phyloP scores from a whole-genome alignment of 2,113 vertebrate genomes.

The Lutjanus erythropterus region DNA sequence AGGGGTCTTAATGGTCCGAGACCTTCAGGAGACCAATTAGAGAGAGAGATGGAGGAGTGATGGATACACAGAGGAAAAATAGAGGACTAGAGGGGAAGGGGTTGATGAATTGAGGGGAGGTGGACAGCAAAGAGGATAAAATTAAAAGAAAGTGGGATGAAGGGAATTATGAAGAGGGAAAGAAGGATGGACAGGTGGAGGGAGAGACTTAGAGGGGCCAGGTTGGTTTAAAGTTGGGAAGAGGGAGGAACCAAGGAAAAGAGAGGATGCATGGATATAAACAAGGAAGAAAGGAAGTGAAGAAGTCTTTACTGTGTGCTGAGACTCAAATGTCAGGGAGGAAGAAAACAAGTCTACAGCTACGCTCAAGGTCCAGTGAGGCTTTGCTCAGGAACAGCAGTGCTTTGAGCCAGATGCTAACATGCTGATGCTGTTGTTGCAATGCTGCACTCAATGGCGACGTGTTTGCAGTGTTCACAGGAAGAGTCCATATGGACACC shows the following conservation, averaged over 20 bases:
- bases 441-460: too few relatives aligned
- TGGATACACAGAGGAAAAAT: neutral
- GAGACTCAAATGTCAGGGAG: neutral
- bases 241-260: neutral
- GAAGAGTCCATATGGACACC: too few relatives aligned
- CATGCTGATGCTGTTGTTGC: too few relatives aligned
- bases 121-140: neutral
- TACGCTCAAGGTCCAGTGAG: neutral
- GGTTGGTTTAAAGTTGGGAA: neutral
- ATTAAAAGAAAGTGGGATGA: neutral
- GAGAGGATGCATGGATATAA: neutral
- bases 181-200: neutral
- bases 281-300: neutral
- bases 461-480: too few relatives aligned
- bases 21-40: constrained; percentile 53
- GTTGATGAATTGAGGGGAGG: constrained; percentile 14
- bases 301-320: neutral
- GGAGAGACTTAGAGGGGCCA: neutral
- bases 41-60: constrained; percentile 7
- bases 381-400: too few relatives aligned
- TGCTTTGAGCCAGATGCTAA: too few relatives aligned
- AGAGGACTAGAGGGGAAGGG: neutral
- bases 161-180: neutral
- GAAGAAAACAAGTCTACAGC: neutral
- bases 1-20: constrained; percentile 43